phyloP scores from a whole-genome alignment of 35 echinoderm and acorn worm species.

The Stichopus chloronotus region DNA sequence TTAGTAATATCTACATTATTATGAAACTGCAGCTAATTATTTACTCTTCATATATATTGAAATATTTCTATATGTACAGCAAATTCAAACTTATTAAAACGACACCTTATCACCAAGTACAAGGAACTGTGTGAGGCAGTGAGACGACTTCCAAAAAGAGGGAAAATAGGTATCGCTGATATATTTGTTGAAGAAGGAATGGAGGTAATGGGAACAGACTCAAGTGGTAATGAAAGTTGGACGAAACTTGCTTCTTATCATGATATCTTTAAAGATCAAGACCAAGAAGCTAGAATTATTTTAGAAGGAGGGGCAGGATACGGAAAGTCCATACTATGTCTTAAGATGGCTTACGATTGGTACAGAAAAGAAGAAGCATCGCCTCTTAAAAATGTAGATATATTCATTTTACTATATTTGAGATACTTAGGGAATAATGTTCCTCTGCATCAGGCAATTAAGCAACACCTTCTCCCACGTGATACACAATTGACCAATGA shows the following conservation, averaged over 20 bases:
- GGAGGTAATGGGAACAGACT: not conserved
- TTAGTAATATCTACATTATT: no score
- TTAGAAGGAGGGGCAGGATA: constrained; percentile 24
- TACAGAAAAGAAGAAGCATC: constrained; percentile 5
- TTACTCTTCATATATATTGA: no score
- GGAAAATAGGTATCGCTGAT: not conserved
- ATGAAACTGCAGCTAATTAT: no score
- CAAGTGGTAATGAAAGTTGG: not conserved
- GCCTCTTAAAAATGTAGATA: constrained; percentile 10
- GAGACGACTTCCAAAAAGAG: not conserved
- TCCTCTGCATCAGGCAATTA: not conserved
- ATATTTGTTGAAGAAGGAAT: constrained; percentile 31
- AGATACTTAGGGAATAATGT: constrained; percentile 14
- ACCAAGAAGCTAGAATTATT: not conserved
- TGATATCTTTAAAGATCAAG: not conserved
- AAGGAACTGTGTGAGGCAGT: constrained; percentile 12
- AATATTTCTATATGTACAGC: not conserved
- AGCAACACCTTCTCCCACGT: not conserved
- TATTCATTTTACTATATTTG: constrained; percentile 20
- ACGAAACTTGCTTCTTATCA: not conserved
- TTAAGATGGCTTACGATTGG: constrained; percentile 41
- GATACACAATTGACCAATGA: not conserved
- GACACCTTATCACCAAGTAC: not conserved
- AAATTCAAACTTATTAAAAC: not conserved
- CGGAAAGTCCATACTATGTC: constrained; percentile 17